Conservation (phyloP, 2,888 invertebrate species). For the Pristionchus japonicus region DNA sequence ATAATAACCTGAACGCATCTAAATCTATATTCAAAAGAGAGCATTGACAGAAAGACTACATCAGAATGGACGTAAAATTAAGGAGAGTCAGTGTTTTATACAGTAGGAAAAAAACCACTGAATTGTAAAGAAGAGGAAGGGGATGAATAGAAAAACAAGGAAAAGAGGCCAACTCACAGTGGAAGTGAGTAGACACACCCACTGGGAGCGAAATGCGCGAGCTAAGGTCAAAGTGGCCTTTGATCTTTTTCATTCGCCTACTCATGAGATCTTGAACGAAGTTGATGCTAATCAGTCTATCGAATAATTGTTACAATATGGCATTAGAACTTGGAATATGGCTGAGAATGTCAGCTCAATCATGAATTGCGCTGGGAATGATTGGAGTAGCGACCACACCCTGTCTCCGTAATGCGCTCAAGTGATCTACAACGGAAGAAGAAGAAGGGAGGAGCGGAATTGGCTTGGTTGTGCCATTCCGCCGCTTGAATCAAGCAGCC, state of each 20-base stretch:
- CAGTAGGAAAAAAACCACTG: no score
- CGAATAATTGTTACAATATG: not conserved
- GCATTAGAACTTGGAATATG: not conserved
- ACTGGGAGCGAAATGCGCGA: no score
- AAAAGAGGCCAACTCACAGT: no score
- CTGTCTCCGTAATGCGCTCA: not conserved
- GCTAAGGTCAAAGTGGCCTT: no score
- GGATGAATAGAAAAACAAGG: no score
- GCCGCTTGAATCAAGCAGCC: not conserved
- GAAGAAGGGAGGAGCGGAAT: not conserved
- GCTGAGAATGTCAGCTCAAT: not conserved
- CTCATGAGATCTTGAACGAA: not conserved
- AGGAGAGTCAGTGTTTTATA: no score
- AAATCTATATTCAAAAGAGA: no score
- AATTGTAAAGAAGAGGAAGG: no score
- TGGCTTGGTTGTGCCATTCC: not conserved
- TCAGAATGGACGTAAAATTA: no score
- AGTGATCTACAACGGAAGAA: conserved; percentile 22
- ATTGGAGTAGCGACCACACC: not conserved
- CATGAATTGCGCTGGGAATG: not conserved
- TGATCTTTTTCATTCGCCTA: not conserved
- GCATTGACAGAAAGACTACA: no score
- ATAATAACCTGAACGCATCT: no score
- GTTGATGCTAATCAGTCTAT: not conserved
- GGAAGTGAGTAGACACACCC: no score